Evolutionary conservation across 1,140 invertebrate species (phyloP).

Genomic region (Drosophila grimshawi): DNA sequence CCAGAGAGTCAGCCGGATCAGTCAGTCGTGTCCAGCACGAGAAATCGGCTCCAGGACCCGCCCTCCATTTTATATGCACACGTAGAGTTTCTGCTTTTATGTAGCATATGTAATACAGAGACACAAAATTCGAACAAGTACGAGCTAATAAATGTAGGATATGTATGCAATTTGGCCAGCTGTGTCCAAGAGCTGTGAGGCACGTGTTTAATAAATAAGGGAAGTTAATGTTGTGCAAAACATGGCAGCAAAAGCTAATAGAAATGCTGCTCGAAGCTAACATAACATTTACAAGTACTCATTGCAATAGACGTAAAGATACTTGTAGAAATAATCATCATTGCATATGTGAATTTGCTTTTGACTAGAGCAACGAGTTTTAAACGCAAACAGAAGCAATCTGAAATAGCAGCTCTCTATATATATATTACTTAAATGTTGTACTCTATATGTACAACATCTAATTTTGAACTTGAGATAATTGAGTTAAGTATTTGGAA

Average conservation of each 20-base stretch:
- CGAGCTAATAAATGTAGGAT: slow-evolving; percentile 6
- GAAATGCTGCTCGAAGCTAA: slow-evolving; percentile 22
- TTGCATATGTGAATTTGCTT: background rate
- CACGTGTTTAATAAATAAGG: slow-evolving; percentile 78
- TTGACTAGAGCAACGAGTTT: background rate
- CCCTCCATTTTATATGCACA: slow-evolving; percentile 70
- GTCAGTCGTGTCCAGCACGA: slow-evolving; percentile 33
- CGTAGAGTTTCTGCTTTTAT: slow-evolving; percentile 45
- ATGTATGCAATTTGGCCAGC: slow-evolving; percentile 26
- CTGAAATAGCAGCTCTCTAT: background rate
- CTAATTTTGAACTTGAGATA: background rate
- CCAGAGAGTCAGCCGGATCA: slow-evolving; percentile 18
- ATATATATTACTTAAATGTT: background rate
- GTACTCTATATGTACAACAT: background rate
- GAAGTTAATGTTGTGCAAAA: slow-evolving; percentile 71
- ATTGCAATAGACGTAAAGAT: slow-evolving; percentile 3
- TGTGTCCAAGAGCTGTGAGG: slow-evolving; percentile 23
- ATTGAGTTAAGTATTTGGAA: too few species aligned
- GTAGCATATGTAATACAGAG: slow-evolving; percentile 22
- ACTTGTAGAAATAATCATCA: background rate
- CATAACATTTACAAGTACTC: slow-evolving; percentile 18
- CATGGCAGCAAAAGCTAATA: slow-evolving; percentile 45
- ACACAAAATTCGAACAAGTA: slow-evolving; percentile 31
- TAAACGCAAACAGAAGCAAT: background rate
- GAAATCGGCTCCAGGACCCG: slow-evolving; percentile 20